phyloP scores from a whole-genome alignment of 2,113 vertebrate species.

The Danionella cerebrum region DNA sequence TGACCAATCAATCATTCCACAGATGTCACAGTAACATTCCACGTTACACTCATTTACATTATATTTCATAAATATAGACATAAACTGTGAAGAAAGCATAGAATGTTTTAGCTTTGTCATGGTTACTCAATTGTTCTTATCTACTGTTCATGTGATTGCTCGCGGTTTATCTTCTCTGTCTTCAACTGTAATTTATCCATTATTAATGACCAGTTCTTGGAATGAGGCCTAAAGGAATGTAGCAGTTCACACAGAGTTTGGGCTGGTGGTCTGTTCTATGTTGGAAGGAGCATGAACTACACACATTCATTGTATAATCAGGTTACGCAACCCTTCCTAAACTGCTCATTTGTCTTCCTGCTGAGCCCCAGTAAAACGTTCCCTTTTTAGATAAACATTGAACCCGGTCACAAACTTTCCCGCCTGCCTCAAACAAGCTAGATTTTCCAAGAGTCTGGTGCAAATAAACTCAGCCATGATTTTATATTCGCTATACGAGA shows the following conservation, averaged over 20 bases:
- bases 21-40: neutral
- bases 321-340: neutral
- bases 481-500: constrained; percentile 49
- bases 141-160: neutral
- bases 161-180: neutral
- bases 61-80: neutral
- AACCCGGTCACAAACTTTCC: neutral
- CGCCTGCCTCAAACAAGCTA: neutral
- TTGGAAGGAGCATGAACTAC: neutral
- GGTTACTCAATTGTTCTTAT: neutral
- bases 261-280: neutral
- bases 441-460: neutral
- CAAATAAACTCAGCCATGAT: constrained; percentile 44
- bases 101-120: neutral
- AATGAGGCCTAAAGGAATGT: neutral
- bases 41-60: neutral
- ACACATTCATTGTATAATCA: neutral
- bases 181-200: neutral
- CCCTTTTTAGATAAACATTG: neutral
- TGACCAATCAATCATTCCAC: neutral
- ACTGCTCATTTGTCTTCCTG: neutral
- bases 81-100: neutral
- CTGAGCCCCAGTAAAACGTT: neutral
- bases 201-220: neutral
- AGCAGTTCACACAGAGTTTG: neutral